Evolutionary conservation across 2,113 vertebrate species (phyloP).

Genomic region (Brachypodius melanocephalos): DNA sequence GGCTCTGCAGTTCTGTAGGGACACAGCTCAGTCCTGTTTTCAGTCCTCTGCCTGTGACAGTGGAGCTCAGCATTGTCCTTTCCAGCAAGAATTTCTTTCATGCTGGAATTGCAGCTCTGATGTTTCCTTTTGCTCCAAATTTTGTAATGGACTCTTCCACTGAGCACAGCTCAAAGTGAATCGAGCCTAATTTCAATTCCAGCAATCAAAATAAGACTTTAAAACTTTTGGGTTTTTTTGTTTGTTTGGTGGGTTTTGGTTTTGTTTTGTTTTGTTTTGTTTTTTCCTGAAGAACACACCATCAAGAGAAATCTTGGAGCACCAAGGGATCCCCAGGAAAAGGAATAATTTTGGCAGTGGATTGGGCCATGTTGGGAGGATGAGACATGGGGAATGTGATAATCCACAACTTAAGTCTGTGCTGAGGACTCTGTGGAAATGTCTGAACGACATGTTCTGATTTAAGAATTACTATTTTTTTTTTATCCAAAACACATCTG

Average conservation of each 20-base stretch:
- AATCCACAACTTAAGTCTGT: not conserved
- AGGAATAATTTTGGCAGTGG: not conserved
- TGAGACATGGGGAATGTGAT: not conserved
- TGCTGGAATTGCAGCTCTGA: not conserved
- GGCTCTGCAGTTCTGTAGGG: not conserved
- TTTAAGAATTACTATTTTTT: not conserved
- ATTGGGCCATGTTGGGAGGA: not conserved
- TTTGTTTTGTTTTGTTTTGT: not conserved
- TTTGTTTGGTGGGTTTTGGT: too few species aligned
- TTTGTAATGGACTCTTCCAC: conserved; percentile 22
- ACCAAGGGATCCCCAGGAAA: not conserved
- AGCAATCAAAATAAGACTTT: not conserved
- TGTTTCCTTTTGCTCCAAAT: conserved; percentile 1
- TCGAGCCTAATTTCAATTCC: not conserved
- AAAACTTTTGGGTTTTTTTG: too few species aligned
- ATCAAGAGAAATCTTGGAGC: not conserved
- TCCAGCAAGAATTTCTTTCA: not conserved
- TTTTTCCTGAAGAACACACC: not conserved
- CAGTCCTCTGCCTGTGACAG: conserved; percentile 21
- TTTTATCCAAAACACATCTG: not conserved
- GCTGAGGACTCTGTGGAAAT: not conserved
- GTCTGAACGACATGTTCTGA: not conserved
- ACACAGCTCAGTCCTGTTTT: not conserved
- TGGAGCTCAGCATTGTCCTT: not conserved
- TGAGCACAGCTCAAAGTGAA: not conserved